Evolutionary conservation across 1,140 invertebrate species (phyloP), one percentile per base, ranked within the genome.

Genomic region (Calephelis virginiensis): DNA sequence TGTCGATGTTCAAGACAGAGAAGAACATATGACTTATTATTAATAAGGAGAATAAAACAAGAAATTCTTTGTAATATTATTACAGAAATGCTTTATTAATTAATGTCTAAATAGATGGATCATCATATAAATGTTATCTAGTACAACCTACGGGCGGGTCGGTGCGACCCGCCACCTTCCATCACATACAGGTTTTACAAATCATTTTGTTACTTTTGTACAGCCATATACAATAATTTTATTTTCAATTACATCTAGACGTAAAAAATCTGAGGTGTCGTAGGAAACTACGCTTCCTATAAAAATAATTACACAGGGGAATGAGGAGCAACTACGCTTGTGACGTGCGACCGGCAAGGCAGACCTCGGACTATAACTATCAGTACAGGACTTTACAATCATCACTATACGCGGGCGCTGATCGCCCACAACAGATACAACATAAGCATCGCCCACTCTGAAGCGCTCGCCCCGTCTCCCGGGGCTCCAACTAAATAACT

Each of bases 71-170:
- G 86, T 89, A 86, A 87, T 92, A 91, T 91, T 91, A 92, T 91
- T 92, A 92, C 91, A 92, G 90, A 92, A 92, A 92, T 91, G 90
- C 87, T 92, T 92, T 92, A 91, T 91, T 92, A 91, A 92, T 89
- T 91, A 89, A 91, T 89, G 83, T 91, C 89, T 91, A 91, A 91
- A 89, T 86, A 91, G 88, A 91, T 92, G 90, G 86, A 91, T 91
- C 86, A 86, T 89, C 87, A 91, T 91, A 91, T 91, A 91, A 91
- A 91, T 86, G 90, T 92, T 88, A 91, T 91, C 89, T 92, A 92
- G 89, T 89, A 91, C 90, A 91, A 91, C 89, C 91, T 92, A 91
- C 85, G 81, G 87, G 77, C 85, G 83, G 72, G 82, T 78, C 85
- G 83, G 75, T 80, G 76, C 86, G 86, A 74, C 84, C 75, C 80